Percentiles rank a stretch among this genome's conserved stretches.
Conservation (phyloP, 2,888 invertebrate genomes). For the Ectemnius cavifrons region DNA sequence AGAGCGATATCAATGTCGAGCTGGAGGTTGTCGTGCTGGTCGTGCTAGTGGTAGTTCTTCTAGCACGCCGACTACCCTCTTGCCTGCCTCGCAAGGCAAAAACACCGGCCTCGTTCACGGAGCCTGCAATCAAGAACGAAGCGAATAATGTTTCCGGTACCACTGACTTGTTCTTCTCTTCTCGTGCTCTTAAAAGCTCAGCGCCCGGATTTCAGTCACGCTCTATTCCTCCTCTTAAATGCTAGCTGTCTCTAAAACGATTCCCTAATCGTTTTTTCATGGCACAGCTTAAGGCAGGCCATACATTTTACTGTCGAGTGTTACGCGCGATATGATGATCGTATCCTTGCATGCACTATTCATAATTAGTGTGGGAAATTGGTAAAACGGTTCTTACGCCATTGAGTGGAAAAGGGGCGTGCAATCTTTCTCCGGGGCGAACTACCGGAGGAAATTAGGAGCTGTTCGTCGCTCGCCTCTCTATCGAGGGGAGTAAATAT, state of each 20-base stretch:
- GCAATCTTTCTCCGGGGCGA: not conserved
- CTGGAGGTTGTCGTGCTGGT: constrained; percentile 63
- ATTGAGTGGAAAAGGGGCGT: too few species aligned
- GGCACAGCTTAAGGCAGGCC: too few species aligned
- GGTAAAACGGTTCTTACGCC: too few species aligned
- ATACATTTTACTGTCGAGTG: too few species aligned
- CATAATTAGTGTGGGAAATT: too few species aligned
- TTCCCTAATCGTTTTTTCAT: too few species aligned
- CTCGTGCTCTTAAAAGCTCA: constrained; percentile 5
- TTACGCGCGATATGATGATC: too few species aligned
- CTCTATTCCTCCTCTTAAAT: too few species aligned
- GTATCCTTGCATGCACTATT: too few species aligned
- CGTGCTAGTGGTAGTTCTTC: constrained; percentile 66
- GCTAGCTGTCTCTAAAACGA: too few species aligned
- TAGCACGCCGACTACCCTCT: constrained; percentile 68
- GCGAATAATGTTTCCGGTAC: not conserved
- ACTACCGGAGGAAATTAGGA: constrained; percentile 15
- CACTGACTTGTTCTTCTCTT: not conserved
- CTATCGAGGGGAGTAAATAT: constrained; percentile 54
- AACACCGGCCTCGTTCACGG: constrained; percentile 74
- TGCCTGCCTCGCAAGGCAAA: constrained; percentile 73
- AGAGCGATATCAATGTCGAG: constrained; percentile 66
- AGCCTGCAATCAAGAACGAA: constrained; percentile 64
- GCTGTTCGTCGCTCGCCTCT: constrained; percentile 9
- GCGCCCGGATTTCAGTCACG: too few species aligned